These are phyloP conservation scores for Neosalanx taihuensis DNA, from an alignment of 2,797 vertebrate species.

Conservation along the genomic window DNA sequence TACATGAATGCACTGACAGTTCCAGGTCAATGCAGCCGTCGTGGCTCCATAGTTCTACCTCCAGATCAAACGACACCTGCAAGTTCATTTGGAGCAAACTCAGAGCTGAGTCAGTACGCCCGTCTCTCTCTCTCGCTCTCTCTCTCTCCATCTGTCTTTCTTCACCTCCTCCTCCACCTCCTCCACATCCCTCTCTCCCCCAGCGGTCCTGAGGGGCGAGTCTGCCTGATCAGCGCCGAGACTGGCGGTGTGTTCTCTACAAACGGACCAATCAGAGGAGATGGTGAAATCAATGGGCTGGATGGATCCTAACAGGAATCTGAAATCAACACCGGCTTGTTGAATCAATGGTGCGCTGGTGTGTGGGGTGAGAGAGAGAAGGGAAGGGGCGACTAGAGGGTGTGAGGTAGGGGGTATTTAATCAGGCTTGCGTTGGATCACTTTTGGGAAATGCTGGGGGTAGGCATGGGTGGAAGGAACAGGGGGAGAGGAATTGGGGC, in stretches of 20 bases:
- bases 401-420: constrained; percentile 52
- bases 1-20: constrained; percentile 51
- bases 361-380: constrained; percentile 22
- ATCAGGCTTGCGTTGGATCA: constrained; percentile 39
- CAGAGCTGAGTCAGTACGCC: neutral
- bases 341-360: constrained; percentile 63
- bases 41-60: constrained; percentile 55
- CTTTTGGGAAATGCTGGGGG: constrained; percentile 59
- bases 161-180: neutral
- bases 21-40: constrained; percentile 59
- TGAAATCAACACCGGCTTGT: constrained; percentile 75
- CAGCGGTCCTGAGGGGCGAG: constrained; percentile 50
- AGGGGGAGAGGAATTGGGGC: neutral
- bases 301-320: constrained; percentile 80
- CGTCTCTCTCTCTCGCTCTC: neutral
- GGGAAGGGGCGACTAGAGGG: constrained; percentile 33
- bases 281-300: constrained; percentile 76
- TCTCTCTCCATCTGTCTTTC: constrained; percentile 7
- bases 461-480: neutral
- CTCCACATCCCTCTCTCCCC: constrained; percentile 19
- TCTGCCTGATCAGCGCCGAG: constrained; percentile 59
- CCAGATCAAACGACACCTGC: constrained; percentile 50
- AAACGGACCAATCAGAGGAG: constrained; percentile 80
- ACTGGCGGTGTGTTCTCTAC: constrained; percentile 59
- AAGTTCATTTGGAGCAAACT: constrained; percentile 47